Base-by-base conservation (phyloP, 1,140 invertebrate genomes). In the Parasteatoda tepidariorum region DNA sequence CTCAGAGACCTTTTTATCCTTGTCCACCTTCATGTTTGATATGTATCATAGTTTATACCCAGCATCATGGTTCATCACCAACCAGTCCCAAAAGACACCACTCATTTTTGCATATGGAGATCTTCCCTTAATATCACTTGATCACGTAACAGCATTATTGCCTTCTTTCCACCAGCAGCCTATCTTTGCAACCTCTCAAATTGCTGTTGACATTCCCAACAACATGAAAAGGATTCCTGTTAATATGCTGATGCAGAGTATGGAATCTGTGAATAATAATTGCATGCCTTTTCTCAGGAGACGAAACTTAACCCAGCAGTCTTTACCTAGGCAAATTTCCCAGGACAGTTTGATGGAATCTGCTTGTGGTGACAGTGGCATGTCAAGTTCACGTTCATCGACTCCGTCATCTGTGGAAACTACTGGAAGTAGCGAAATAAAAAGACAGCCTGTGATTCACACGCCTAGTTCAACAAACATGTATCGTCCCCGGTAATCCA, bases 231-330 rank as follows among this genome's bases (percentile, higher is more conserved):
- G 78, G 30, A 24, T 71, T 24, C 67, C 78, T 3, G 67, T 82
- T 13, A 82, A 70, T 31, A 70, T 61, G 33, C 62, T 82, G 54
- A 82, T 82, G 78, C 78, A 82, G 31, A 62, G 57, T 75, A 62
- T 82, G 54, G 78, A 82, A 55, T 61, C 78, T 70, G 41, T 61
- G 33, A 82, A 82, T 30, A 68, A 48, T 59, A 48, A 48, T 18
- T 82, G 24, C 67, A 59, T 82, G 67, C 78, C 78, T 70, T 82
- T 82, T 62, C 41, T 71, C 34, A 82, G 78, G 57, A 82, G 78
- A 64, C 59, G 78, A 33, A 82, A 82, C 48, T 30, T 62, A n/a
- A 82, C 61, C 26, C 78, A 68, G 18, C 6, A 48, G 18, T 2
- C 41, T 24, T 31, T 71, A 26, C 48, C 41, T 66, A 57, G 78